Base-by-base conservation (phyloP, 2,113 vertebrate genomes). In the Orycteropus afer region DNA sequence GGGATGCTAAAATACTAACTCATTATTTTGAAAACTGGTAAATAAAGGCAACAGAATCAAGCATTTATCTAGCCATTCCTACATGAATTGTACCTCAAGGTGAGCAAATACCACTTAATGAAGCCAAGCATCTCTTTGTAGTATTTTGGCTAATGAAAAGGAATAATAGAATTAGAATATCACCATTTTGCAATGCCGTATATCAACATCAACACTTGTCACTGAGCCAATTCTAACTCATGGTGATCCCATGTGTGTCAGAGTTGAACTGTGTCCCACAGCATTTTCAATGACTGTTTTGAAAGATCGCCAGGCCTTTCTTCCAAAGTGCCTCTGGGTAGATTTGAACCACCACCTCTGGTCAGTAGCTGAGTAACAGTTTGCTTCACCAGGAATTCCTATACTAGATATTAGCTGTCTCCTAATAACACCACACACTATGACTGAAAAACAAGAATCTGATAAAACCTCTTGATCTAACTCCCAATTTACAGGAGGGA, bases 121-220 rank as follows among this genome's bases (percentile, higher is more conserved):
- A 85, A 55, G 45, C 32, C 1, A 83, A 69, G 37, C 29, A 80
- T 63, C 32, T 93, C 27, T 53, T 32, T 42, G 14, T 71, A 25
- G 17, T 53, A 37, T 51, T 74, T 34, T 55, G 13, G 45, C 55
- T 79, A 86, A 80, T n/a, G 74, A 80, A 82, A 29, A 42, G 12
- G 37, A 78, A 49, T 69, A 34, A 80, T 90, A 84, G n/a, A 93
- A n/a, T 84, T 90, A 84, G n/a, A 93, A n/a, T 67, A 59, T 57
- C 45, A 69, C 23, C 40, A 55, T 51, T 89, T 76, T 63, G 37
- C 76, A 95, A 80, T 25, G 65, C 34, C 65, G 20, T 13, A 69
- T n/a, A 69, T 5, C 37, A 20, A 37, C 67, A 71, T 22, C 34
- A 69, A 37, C 67, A n/a, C 14, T 25, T 67, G 65, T 3, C 25